Base-by-base conservation (phyloP, 1,140 invertebrate species). In the Aphis gossypii region DNA sequence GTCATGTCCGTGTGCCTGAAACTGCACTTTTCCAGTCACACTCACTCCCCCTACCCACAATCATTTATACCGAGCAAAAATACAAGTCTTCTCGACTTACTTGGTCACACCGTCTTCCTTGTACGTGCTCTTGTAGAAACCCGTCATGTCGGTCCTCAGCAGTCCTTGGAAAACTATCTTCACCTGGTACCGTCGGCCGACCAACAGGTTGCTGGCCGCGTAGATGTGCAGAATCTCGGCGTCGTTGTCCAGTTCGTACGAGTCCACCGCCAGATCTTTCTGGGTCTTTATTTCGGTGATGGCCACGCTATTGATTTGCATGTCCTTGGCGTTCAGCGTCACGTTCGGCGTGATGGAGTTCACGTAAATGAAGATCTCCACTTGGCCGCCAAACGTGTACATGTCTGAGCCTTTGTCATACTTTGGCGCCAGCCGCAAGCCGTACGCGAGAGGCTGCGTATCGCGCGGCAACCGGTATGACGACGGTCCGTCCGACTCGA, bases 101-200 rank as follows among this genome's bases (percentile, higher is more conserved):
- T 94, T 76, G 0, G 6, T 54, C 23, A 35, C 44, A 46, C 38
- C 93, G 60, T 96, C 96, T 2, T 41, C 68, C 14, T 8, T 84
- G 68, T 94, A 94, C 21, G 25, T 56, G 56, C 94, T 94, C 56
- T 25, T 76, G 46, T 94, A 94, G 48, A 94, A 94, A 46, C 94
- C 94, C 4, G 56, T 89, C 94, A 94, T 94, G 84, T 94, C 94
- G 6, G 93, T 89, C 21, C 90, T 93, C 25, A 94, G 92, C 0
- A 48, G 11, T 23, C 94, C 94, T 14, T 86, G n/a, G 88, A 94
- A 94, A 18, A 56, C 38, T 23, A 94, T 94, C 20, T 25, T 60
- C 48, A 94, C 60, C 25, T 35, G 76, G 48, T 94, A 94, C 44
- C 38, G 30, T 25, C 56, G 84, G 38, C 44, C 30, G 9, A 20